Evolutionary conservation across 1,140 invertebrate genomes (phyloP).

Genomic region (Patella vulgata): DNA sequence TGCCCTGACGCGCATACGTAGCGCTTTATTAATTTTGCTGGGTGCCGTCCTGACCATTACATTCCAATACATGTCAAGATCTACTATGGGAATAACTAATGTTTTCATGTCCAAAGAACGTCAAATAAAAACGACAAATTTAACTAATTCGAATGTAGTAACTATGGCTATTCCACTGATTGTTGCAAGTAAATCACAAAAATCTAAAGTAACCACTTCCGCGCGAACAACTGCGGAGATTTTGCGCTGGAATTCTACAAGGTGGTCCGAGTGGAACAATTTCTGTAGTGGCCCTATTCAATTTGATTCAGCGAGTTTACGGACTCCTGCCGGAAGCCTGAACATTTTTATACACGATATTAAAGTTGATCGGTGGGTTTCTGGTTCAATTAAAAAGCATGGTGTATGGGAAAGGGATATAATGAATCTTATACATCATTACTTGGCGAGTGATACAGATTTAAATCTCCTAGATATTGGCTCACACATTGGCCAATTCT

Average conservation of each 20-base stretch:
- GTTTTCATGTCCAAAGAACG: no score
- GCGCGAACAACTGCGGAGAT: no score
- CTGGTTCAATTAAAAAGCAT: conserved; percentile 15
- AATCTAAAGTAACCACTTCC: no score
- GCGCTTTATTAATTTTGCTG: no score
- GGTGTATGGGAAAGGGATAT: conserved; percentile 31
- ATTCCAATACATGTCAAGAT: no score
- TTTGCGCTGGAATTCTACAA: background rate
- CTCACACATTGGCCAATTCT: conserved; percentile 54
- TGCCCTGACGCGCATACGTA: no score
- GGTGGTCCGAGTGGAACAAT: background rate
- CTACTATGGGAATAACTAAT: no score
- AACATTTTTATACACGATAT: conserved; percentile 25
- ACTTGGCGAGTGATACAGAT: conserved; percentile 18
- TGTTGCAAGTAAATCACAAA: no score
- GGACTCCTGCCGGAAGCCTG: background rate
- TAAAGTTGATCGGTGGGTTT: conserved; percentile 21
- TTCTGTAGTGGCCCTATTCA: background rate
- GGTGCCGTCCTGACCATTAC: no score
- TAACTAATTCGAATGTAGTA: no score
- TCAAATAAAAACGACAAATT: no score
- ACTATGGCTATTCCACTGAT: no score
- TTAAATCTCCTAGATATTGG: conserved; percentile 51
- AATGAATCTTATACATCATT: conserved; percentile 1
- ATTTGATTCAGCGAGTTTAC: conserved; percentile 1